Percentiles rank a stretch among this genome's conserved stretches.
Conservation (phyloP, 2,797 vertebrate species). For the Pampus argenteus region DNA sequence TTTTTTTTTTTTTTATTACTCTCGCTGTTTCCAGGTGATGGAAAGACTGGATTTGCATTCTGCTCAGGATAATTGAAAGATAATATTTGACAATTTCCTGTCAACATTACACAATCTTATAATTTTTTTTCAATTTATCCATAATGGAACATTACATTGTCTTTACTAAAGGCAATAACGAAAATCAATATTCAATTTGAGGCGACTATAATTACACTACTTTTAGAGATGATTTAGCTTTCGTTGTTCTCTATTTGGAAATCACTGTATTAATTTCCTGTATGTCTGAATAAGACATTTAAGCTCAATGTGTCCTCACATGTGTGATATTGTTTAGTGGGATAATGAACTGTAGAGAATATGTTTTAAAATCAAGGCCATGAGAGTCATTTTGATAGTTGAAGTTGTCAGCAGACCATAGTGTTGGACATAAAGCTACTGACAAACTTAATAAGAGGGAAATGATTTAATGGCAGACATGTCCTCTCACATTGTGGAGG, state of each 20-base stretch:
- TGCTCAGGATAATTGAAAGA: conserved; percentile 13
- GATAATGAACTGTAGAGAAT: conserved; percentile 30
- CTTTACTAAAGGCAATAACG: conserved; percentile 35
- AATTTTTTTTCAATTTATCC: conserved; percentile 41
- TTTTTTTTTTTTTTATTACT: neutral
- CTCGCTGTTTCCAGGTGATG: conserved; percentile 14
- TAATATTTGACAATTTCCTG: conserved; percentile 27
- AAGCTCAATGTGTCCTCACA: neutral
- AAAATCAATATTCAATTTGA: conserved; percentile 53
- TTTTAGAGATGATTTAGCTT: conserved; percentile 39
- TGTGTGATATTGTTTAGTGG: conserved; percentile 8
- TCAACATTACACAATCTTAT: conserved; percentile 20
- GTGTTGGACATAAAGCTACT: conserved; percentile 54
- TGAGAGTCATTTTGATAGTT: conserved; percentile 36
- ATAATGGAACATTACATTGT: conserved; percentile 46
- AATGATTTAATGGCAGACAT: conserved; percentile 42
- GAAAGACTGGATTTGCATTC: conserved; percentile 49
- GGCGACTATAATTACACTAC: conserved; percentile 31
- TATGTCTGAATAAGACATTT: conserved; percentile 14
- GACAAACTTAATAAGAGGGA: conserved; percentile 31
- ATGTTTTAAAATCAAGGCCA: conserved; percentile 23
- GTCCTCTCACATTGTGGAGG: conserved; percentile 51
- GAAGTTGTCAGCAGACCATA: conserved; percentile 42
- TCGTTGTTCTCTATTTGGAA: conserved; percentile 32
- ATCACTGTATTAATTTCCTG: conserved; percentile 41